A percentile compares a stretch with the other conserved stretches of the same genome.
Conservation (phyloP, 2,797 vertebrate genomes). For the Borostomias antarcticus region DNA sequence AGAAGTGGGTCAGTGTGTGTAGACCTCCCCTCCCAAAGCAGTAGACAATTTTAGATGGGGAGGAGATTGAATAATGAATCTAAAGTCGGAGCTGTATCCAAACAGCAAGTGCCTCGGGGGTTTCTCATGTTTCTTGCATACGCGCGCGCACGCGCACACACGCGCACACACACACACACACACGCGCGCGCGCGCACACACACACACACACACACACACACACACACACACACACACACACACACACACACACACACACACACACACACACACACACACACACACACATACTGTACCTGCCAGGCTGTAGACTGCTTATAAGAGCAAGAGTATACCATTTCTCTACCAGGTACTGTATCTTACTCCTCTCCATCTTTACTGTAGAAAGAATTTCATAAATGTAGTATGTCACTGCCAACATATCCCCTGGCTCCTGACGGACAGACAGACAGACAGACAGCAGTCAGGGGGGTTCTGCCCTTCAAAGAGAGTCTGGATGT, state of each 20-base stretch:
- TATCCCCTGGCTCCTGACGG: conserved; percentile 3
- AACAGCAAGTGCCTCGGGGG: conserved; percentile 14
- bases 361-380: too few relatives aligned
- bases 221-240: not conserved
- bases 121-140: conserved; percentile 7
- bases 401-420: conserved; percentile 6
- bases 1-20: conserved; percentile 63
- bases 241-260: too few relatives aligned
- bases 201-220: not conserved
- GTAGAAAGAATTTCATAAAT: conserved; percentile 2
- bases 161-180: not conserved
- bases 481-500: conserved; percentile 7
- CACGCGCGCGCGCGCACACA: not conserved
- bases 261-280: too few relatives aligned
- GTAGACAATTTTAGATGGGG: conserved; percentile 35
- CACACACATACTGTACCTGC: too few relatives aligned
- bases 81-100: conserved; percentile 41
- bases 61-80: conserved; percentile 65
- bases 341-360: too few relatives aligned
- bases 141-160: not conserved
- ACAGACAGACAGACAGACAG: conserved; percentile 10
- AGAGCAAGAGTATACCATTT: too few relatives aligned
- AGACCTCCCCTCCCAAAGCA: conserved; percentile 46
- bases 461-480: conserved; percentile 31
- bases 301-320: too few relatives aligned